Evolutionary conservation across 35 echinoderm and acorn worm genomes (phyloP).

Genomic region (Diadema setosum): DNA sequence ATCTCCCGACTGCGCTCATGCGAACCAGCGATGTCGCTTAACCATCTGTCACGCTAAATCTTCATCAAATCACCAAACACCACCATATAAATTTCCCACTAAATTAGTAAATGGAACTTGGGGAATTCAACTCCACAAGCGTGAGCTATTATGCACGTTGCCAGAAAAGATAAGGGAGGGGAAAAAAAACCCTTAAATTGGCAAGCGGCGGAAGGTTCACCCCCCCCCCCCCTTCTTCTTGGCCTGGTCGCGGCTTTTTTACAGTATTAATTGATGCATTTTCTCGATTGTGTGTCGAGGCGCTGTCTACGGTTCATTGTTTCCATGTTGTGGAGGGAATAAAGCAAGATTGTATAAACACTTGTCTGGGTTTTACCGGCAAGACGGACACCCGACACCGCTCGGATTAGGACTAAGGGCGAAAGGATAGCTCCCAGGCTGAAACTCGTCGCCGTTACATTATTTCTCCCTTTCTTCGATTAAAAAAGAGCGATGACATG

Average conservation of each 20-base stretch:
- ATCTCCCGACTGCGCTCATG: neutral
- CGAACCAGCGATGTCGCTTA: neutral
- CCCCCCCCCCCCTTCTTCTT: too few species aligned
- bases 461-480: neutral
- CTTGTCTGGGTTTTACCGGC: neutral
- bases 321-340: neutral
- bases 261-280: constrained; percentile 17
- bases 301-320: neutral
- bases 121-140: constrained; percentile 2
- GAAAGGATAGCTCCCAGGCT: neutral
- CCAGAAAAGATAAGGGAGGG: neutral
- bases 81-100: constrained; percentile 32
- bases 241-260: constrained; percentile 19
- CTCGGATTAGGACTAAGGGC: neutral
- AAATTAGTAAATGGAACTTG: constrained; percentile 36
- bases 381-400: neutral
- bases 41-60: constrained; percentile 34
- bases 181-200: neutral
- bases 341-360: constrained; percentile 20
- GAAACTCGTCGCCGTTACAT: neutral
- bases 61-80: constrained; percentile 35
- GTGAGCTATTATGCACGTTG: neutral
- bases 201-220: constrained; percentile 7
- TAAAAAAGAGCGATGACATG: constrained; percentile 11
- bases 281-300: constrained; percentile 17